phyloP scores from a whole-genome alignment of 2,888 invertebrate genomes.

The Caenorhabditis plicata region DNA sequence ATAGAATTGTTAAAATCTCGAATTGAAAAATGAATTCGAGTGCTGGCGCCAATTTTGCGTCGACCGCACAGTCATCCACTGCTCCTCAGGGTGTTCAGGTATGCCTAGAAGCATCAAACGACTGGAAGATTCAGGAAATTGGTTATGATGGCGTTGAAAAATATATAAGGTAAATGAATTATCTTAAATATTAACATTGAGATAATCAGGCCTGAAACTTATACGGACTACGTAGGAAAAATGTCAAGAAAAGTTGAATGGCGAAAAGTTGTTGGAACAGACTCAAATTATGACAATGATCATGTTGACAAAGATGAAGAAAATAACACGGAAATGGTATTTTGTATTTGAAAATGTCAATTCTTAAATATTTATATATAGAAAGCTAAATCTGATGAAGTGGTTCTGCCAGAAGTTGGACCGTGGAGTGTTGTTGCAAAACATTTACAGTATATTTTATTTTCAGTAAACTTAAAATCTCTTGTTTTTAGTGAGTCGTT shows the following conservation, averaged over 20 bases:
- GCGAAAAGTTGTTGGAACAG: conserved; percentile 47
- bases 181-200: background rate
- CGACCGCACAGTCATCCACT: background rate
- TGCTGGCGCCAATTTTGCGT: background rate
- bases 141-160: conserved; percentile 59
- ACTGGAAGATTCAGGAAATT: conserved; percentile 61
- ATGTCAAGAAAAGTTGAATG: conserved; percentile 55
- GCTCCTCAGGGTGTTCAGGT: conserved; percentile 27
- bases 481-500: conserved; percentile 56
- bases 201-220: conserved; percentile 54
- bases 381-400: conserved; percentile 19
- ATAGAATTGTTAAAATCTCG: too few species aligned
- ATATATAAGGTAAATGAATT: conserved; percentile 43
- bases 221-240: conserved; percentile 52
- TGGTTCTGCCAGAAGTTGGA: conserved; percentile 54
- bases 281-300: conserved; percentile 37
- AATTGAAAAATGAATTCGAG: background rate
- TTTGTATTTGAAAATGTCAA: background rate
- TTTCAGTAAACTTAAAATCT: background rate
- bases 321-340: too few species aligned
- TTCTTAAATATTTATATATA: too few species aligned
- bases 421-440: conserved; percentile 64
- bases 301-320: conserved; percentile 17
- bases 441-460: conserved; percentile 49
- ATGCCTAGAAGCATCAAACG: conserved; percentile 33